phyloP scores from a whole-genome alignment of 2,113 vertebrate species.

The Pseudonaja textilis region DNA sequence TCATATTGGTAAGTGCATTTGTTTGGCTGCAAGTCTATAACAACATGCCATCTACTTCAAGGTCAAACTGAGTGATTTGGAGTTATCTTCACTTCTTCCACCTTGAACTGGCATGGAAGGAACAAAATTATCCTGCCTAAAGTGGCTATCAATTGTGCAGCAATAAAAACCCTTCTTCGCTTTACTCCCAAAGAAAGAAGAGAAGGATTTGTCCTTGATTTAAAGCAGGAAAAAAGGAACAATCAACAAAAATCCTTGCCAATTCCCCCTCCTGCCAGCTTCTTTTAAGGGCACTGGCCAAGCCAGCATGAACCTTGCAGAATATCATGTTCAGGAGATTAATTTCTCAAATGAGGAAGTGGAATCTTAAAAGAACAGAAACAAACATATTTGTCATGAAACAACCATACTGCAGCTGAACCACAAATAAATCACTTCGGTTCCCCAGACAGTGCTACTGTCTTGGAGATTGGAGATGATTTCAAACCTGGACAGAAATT shows the following conservation, averaged over 20 bases:
- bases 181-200: background rate
- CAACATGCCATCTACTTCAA: background rate
- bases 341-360: background rate
- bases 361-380: background rate
- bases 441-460: background rate
- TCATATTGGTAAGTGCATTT: background rate
- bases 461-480: background rate
- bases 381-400: background rate
- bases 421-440: background rate
- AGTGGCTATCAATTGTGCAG: background rate
- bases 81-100: background rate
- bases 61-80: background rate
- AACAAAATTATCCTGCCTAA: background rate
- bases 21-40: background rate
- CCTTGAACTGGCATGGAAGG: background rate
- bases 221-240: background rate
- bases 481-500: background rate
- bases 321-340: background rate
- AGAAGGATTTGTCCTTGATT: background rate
- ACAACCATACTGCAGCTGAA: background rate
- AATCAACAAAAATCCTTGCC: background rate
- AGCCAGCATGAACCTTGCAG: background rate
- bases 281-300: background rate
- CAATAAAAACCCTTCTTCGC: background rate
- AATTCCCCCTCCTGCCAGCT: background rate